Conservation (phyloP, 2,888 invertebrate species). For the Diplolepis rosae region DNA sequence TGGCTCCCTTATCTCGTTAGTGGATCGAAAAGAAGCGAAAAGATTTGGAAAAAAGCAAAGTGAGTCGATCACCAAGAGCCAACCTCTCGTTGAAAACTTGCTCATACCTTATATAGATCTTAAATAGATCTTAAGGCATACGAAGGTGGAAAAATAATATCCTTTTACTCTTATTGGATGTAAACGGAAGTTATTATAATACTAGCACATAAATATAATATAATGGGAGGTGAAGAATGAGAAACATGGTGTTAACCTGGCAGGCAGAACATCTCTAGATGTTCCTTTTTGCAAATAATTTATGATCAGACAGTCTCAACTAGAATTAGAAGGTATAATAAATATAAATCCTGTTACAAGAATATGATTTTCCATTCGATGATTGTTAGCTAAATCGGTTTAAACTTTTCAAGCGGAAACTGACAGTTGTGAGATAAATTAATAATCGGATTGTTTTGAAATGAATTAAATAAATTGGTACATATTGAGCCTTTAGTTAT, state of each 20-base stretch:
- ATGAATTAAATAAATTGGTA: not conserved
- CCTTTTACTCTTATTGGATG: not conserved
- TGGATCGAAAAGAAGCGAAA: conserved; percentile 9
- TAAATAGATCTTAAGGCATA: not conserved
- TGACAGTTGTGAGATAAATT: not conserved
- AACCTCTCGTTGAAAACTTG: not conserved
- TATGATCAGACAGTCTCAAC: not conserved
- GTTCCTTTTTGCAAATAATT: not conserved
- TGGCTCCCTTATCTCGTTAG: not conserved
- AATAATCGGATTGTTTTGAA: not conserved
- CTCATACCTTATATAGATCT: too few relatives aligned
- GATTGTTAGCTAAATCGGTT: not conserved
- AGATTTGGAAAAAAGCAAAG: conserved; percentile 2
- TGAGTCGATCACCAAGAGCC: not conserved
- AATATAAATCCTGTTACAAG: not conserved
- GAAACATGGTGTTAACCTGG: not conserved
- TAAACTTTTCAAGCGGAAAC: not conserved
- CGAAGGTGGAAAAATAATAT: conserved; percentile 4
- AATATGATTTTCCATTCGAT: not conserved
- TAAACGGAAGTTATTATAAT: not conserved
- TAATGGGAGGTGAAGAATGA: not conserved
- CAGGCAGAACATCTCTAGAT: not conserved
- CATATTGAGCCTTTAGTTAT: too few relatives aligned
- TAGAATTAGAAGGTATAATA: not conserved
- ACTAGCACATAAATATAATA: not conserved